Percentiles rank a stretch among this genome's conserved stretches.
Evolutionary conservation across 2,797 vertebrate genomes (phyloP).

Genomic region (Eulemur albifrons): DNA sequence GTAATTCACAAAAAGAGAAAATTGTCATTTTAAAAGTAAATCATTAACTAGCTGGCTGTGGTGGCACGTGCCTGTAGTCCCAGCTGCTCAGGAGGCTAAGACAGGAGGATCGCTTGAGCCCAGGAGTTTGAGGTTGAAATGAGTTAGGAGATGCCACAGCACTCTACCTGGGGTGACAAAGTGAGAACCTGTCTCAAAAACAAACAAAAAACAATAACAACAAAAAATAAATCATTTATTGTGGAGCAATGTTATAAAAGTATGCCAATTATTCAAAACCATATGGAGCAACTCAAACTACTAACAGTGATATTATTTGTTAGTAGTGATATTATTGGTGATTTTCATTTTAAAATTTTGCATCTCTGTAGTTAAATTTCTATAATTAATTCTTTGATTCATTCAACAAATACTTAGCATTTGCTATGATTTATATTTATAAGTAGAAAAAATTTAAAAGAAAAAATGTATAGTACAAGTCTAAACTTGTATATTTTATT

Average conservation of each 20-base stretch:
- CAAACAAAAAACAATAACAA: neutral
- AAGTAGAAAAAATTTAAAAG: conserved; percentile 1
- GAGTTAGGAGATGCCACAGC: neutral
- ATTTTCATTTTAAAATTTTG: conserved; percentile 1
- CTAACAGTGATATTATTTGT: neutral
- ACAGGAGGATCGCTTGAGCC: neutral
- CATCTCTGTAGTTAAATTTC: conserved; percentile 17
- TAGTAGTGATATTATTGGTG: neutral
- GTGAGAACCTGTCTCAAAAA: neutral
- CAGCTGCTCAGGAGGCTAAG: neutral
- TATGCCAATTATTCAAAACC: neutral
- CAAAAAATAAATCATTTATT: neutral
- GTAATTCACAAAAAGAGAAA: neutral
- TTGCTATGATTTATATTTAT: conserved; percentile 38
- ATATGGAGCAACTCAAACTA: neutral
- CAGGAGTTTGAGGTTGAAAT: neutral
- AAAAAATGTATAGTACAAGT: neutral
- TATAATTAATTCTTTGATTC: conserved; percentile 19
- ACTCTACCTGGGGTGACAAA: neutral
- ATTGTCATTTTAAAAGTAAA: conserved; percentile 21
- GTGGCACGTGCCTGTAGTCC: neutral
- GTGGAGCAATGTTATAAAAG: neutral
- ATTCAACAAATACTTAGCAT: neutral
- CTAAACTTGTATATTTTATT: conserved; percentile 41
- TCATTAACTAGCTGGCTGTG: neutral